A percentile compares a stretch with the other conserved stretches of the same genome.
phyloP scores from a whole-genome alignment of 2,113 vertebrate genomes.

The Cyanocitta stelleri region DNA sequence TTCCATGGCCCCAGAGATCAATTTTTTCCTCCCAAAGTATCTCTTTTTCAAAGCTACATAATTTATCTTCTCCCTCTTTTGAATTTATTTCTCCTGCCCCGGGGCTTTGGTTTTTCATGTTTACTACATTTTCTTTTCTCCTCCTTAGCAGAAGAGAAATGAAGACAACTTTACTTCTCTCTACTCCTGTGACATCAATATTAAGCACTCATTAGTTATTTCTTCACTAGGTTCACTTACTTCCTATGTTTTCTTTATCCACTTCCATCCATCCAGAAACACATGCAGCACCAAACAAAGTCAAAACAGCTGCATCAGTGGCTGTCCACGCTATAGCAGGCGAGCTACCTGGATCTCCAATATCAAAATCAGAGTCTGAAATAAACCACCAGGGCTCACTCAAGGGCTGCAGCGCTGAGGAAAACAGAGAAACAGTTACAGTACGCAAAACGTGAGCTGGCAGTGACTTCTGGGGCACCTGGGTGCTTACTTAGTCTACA shows the following conservation, averaged over 20 bases:
- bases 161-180: not conserved
- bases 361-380: not conserved
- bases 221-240: not conserved
- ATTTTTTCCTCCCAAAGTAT: accelerated
- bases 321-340: not conserved
- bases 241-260: not conserved
- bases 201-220: not conserved
- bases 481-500: not conserved
- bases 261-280: not conserved
- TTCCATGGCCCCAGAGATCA: not conserved
- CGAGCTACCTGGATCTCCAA: not conserved
- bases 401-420: accelerated
- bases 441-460: not conserved
- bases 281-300: not conserved
- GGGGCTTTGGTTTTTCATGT: not conserved
- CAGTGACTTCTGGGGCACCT: not conserved
- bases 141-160: not conserved
- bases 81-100: not conserved
- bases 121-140: not conserved
- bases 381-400: not conserved
- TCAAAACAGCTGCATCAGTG: not conserved
- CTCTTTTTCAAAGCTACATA: not conserved
- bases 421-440: not conserved
- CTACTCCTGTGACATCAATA: not conserved
- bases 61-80: not conserved